Conservation (phyloP, 2,888 invertebrate genomes). For the Lampropteryx suffumata region DNA sequence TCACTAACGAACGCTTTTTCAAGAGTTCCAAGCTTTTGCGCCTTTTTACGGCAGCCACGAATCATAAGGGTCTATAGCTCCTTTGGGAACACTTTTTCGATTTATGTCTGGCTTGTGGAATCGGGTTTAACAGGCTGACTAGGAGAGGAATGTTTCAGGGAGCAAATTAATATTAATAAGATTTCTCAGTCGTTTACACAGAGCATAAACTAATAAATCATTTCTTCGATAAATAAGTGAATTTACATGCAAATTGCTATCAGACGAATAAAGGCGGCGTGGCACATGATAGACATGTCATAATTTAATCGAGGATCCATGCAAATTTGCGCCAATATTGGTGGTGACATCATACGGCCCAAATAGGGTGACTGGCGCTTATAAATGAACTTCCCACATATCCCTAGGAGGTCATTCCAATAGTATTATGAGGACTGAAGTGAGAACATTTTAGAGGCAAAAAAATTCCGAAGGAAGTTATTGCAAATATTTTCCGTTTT, state of each 20-base stretch:
- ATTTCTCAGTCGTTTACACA: neutral
- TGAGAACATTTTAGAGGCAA: neutral
- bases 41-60: constrained; percentile 17
- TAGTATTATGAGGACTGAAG: neutral
- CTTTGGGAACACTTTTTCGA: constrained; percentile 17
- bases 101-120: constrained; percentile 13
- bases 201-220: constrained; percentile 5
- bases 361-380: constrained; percentile 13
- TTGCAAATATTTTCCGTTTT: neutral
- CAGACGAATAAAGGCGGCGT: constrained; percentile 22
- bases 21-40: constrained; percentile 6
- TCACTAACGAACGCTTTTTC: constrained; percentile 9
- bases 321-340: constrained; percentile 26
- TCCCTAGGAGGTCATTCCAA: neutral
- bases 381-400: constrained; percentile 10
- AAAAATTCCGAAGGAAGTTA: too few relatives aligned
- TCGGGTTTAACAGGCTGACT: too few relatives aligned
- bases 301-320: constrained; percentile 26
- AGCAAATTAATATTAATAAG: too few relatives aligned
- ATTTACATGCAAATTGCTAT: constrained; percentile 26
- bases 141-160: too few relatives aligned
- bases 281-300: constrained; percentile 27
- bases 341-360: constrained; percentile 23
- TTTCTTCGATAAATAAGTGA: constrained; percentile 19
- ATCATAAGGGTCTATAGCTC: constrained; percentile 14